phyloP scores from a whole-genome alignment of 2,888 invertebrate genomes.

The Lepidochitona cinerea region DNA sequence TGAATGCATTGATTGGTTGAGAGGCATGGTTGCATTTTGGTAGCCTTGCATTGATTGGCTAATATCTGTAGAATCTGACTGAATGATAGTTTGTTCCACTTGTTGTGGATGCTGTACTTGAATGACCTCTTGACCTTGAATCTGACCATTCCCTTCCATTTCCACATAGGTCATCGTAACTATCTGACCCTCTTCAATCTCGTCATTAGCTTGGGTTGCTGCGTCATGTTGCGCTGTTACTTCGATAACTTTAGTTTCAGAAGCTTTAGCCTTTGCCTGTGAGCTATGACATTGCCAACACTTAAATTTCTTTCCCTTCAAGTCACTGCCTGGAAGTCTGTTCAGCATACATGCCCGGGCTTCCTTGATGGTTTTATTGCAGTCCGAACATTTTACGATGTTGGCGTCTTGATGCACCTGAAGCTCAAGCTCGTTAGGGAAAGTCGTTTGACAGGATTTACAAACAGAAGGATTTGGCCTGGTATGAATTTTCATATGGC shows the following conservation, averaged over 20 bases:
- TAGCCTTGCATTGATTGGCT: not conserved
- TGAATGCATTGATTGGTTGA: not conserved
- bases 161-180: not conserved
- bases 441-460: not conserved
- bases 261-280: not conserved
- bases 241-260: not conserved
- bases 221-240: not conserved
- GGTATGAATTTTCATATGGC: not conserved
- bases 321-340: not conserved
- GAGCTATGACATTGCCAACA: not conserved
- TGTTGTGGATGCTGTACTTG: not conserved
- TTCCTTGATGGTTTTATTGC: slow-evolving; percentile 1
- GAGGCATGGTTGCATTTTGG: not conserved
- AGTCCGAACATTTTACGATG: not conserved
- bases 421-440: not conserved
- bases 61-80: not conserved
- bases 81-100: not conserved
- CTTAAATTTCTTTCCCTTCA: slow-evolving; percentile 1
- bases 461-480: not conserved
- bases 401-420: not conserved
- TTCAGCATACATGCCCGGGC: not conserved
- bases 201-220: not conserved
- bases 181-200: no score
- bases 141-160: not conserved
- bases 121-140: not conserved